Percentiles rank a stretch among this genome's conserved stretches.
phyloP scores from a whole-genome alignment of 1,140 invertebrate genomes.

The Chymomyza costata region DNA sequence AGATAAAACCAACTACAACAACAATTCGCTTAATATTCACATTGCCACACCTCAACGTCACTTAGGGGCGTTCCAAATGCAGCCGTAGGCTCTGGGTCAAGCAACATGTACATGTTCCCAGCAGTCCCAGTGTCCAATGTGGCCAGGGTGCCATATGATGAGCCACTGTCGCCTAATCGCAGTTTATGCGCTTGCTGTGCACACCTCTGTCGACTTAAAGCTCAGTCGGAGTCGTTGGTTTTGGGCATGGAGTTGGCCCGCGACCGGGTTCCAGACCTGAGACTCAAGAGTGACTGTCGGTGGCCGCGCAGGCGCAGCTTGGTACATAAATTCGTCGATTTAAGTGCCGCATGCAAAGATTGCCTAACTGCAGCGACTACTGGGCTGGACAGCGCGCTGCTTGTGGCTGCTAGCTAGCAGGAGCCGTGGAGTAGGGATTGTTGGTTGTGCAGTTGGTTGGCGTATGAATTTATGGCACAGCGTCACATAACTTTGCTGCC shows the following conservation, averaged over 20 bases:
- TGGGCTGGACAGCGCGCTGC: conserved; percentile 1
- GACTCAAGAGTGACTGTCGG: too few species aligned
- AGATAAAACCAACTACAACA: too few species aligned
- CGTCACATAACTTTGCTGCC: conserved; percentile 75
- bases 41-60: too few species aligned
- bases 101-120: too few species aligned
- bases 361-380: conserved; percentile 36
- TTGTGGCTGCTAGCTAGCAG: background rate
- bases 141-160: conserved; percentile 19
- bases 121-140: conserved; percentile 16
- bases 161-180: conserved; percentile 63
- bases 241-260: conserved; percentile 10
- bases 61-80: too few species aligned
- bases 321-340: conserved; percentile 71
- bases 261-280: too few species aligned
- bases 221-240: conserved; percentile 1
- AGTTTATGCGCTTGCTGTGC: conserved; percentile 70
- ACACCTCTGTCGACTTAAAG: conserved; percentile 53
- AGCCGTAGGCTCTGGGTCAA: conserved; percentile 42
- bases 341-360: conserved; percentile 66
- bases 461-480: conserved; percentile 72
- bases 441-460: conserved; percentile 40
- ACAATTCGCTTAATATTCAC: too few species aligned
- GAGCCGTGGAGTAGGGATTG: too few species aligned
- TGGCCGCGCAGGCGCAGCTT: conserved; percentile 50